Conservation (phyloP, 2,113 vertebrate genomes). For the Cromileptes altivelis region DNA sequence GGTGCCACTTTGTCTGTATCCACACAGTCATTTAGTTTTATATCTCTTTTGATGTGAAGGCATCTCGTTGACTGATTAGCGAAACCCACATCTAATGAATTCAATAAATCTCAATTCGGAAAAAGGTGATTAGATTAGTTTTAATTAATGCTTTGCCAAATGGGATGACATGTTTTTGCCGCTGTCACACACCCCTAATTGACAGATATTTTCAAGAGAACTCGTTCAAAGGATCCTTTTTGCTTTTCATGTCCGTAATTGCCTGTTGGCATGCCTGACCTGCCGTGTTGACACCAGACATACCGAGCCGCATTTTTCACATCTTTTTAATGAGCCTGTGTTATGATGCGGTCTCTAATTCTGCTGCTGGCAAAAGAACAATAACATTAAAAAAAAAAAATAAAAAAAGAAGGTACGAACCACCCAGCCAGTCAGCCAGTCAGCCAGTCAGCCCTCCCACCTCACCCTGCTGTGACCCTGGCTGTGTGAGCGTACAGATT, state of each 20-base stretch:
- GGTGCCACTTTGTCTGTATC: conserved; percentile 52
- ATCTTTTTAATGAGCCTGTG: conserved; percentile 65
- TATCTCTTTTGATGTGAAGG: conserved; percentile 36
- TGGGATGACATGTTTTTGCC: conserved; percentile 1
- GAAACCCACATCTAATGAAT: conserved; percentile 36
- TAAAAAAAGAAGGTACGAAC: conserved; percentile 27
- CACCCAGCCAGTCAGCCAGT: conserved; percentile 9
- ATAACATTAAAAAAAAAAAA: conserved; percentile 3
- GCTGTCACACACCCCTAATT: conserved; percentile 34
- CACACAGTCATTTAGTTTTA: conserved; percentile 46
- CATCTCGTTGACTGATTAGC: conserved; percentile 31
- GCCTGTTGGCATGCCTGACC: conserved; percentile 56
- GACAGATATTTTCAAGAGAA: conserved; percentile 35
- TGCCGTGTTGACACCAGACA: conserved; percentile 58
- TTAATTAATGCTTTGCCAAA: conserved; percentile 45
- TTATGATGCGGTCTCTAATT: conserved; percentile 62
- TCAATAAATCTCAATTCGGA: conserved; percentile 9
- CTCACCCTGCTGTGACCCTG: conserved; percentile 60
- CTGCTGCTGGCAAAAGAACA: conserved; percentile 62
- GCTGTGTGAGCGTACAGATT: conserved; percentile 38
- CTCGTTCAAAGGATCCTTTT: conserved; percentile 13
- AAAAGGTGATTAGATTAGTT: conserved; percentile 25
- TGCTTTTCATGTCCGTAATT: conserved; percentile 63
- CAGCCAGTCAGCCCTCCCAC: conserved; percentile 35
- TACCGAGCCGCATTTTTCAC: conserved; percentile 26